Base-by-base conservation (phyloP, 1,140 invertebrate genomes). In the Achroia grisella region DNA sequence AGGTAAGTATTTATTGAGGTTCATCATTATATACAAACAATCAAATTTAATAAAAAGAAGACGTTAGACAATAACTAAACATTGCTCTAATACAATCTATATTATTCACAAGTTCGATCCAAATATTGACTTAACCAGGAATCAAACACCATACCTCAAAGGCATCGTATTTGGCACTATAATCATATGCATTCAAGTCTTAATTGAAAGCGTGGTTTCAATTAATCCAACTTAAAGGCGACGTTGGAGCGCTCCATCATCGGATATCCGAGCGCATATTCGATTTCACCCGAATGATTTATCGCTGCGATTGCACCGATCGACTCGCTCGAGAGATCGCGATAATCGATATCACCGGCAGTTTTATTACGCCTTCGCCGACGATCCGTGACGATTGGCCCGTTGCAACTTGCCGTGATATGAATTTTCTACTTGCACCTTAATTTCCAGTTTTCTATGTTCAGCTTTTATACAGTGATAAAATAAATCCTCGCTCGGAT, bases 301-400 rank as follows among this genome's bases (percentile, higher is more conserved):
- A 80, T 73, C 58, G 53, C 56, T 40, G 48, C 59, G 65, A 71
- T 65, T 56, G 58, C 50, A 51, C 17, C 17, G 52, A 67, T 52
- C 53, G 62, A 59, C 46, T 60, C 71, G 70, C 62, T 60, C 65
- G 62, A 61, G 48, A 54, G 64, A 41, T 55, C 50, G 50, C 50
- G 56, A 66, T 80, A 80, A 77, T 80, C 73, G 70, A 75, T 77
- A 71, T 68, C 47, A 44, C 55, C 61, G 61, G 66, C 23, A 68
- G 58, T 73, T 75, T 75, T 75, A 75, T 71, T 63, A 62, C 56
- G 47, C 17, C 17, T 23, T 6, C 17, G 17, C 17, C 17, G 17
- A 3, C 49, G 49, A 47, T 40, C 58, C 67, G 55, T 69, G 61
- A 65, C 62, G 54, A 54, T 52, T 56, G 57, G 14, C 45, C 35